Conservation (phyloP, 2,113 vertebrate species). For the Rynchops niger region DNA sequence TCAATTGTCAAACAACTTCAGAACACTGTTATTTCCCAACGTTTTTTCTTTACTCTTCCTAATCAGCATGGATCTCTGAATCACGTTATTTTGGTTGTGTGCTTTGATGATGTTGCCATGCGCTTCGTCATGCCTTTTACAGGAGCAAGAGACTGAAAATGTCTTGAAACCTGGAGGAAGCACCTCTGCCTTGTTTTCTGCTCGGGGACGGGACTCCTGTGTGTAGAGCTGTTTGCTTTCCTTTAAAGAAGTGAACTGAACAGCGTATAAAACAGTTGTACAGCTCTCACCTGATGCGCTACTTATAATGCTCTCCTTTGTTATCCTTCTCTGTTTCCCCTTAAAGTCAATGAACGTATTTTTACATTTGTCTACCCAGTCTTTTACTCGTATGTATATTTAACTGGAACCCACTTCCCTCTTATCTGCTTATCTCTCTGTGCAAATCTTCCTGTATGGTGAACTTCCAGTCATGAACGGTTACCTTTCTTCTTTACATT, state of each 20-base stretch:
- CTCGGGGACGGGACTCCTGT: not conserved
- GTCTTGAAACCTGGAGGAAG: not conserved
- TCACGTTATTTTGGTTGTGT: not conserved
- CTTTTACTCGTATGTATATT: not conserved
- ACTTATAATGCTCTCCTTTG: not conserved
- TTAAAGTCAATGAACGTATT: not conserved
- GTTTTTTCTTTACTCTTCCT: not conserved
- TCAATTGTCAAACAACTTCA: not conserved
- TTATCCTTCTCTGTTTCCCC: not conserved
- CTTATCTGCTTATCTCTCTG: not conserved
- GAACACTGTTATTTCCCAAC: not conserved
- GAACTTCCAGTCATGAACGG: not conserved
- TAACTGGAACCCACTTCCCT: not conserved
- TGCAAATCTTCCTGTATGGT: not conserved
- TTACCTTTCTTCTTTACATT: not conserved
- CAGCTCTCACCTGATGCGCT: not conserved
- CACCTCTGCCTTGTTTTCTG: not conserved
- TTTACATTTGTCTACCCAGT: not conserved
- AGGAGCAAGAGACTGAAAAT: not conserved
- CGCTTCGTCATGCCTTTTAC: fast-evolving
- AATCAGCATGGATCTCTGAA: not conserved
- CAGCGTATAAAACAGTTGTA: not conserved
- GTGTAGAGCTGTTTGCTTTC: not conserved
- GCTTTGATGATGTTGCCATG: not conserved
- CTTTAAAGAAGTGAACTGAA: not conserved